Conservation (phyloP, 2,797 vertebrate species). For the Hemibagrus guttatus region DNA sequence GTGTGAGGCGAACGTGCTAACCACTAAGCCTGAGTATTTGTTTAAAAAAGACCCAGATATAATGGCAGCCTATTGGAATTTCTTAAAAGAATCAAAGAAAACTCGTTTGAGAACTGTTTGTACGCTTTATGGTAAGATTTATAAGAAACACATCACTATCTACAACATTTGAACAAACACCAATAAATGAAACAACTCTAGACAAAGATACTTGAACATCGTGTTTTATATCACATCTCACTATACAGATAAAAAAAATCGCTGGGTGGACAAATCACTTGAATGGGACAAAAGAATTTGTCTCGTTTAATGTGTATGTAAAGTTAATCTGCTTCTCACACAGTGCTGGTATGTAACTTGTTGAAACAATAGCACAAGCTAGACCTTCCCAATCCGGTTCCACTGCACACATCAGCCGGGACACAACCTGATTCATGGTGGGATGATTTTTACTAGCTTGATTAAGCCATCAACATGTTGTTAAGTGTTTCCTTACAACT, state of each 20-base stretch:
- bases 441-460: neutral
- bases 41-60: too few species aligned
- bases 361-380: neutral
- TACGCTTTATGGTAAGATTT: neutral
- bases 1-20: too few species aligned
- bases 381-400: neutral
- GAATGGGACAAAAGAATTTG: neutral
- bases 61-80: neutral
- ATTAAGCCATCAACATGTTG: neutral
- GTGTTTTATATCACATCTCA: neutral
- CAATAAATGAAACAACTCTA: neutral
- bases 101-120: neutral
- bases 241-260: neutral
- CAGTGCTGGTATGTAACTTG: neutral
- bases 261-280: neutral
- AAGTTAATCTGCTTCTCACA: neutral
- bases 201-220: neutral
- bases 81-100: neutral
- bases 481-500: neutral
- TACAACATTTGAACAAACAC: neutral
- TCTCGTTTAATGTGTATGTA: neutral
- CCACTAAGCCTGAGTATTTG: too few species aligned
- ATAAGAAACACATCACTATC: neutral
- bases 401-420: neutral
- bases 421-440: neutral